Evolutionary conservation across 2,888 invertebrate species (phyloP).

Genomic region (Noctua comes): DNA sequence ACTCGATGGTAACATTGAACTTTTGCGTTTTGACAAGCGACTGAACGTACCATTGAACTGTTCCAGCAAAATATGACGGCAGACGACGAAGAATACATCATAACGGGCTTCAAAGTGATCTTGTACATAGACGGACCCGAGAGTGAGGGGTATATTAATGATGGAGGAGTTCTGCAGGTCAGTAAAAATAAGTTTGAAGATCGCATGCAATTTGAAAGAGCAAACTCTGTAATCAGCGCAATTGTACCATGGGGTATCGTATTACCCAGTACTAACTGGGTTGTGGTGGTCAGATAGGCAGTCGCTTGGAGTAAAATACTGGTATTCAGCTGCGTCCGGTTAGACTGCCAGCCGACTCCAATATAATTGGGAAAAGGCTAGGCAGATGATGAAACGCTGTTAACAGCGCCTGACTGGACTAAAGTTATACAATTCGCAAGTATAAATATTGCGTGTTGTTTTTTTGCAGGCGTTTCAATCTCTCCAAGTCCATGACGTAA

Average conservation of each 20-base stretch:
- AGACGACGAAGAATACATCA: conserved; percentile 63
- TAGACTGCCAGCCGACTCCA: too few species aligned
- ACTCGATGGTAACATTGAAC: background rate
- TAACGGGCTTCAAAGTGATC: conserved; percentile 78
- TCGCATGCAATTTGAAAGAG: background rate
- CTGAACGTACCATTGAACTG: background rate
- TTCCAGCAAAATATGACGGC: conserved; percentile 16
- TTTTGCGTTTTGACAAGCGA: background rate
- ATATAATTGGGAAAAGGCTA: background rate
- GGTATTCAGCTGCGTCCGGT: background rate
- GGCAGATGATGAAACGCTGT: background rate
- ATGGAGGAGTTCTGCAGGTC: conserved; percentile 80
- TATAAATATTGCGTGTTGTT: conserved; percentile 20
- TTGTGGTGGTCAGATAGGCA: background rate
- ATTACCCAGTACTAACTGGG: background rate
- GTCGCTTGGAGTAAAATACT: background rate
- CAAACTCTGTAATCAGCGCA: conserved; percentile 3
- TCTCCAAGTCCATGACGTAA: background rate
- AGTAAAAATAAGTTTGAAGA: background rate
- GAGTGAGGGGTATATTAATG: conserved; percentile 74
- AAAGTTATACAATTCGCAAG: background rate
- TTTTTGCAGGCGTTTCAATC: conserved; percentile 21
- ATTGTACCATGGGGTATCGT: background rate
- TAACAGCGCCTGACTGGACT: conserved; percentile 24
- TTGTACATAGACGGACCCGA: conserved; percentile 73